A percentile compares a stretch with the other conserved stretches of the same genome.
These are phyloP conservation scores for Anastrepha ludens DNA, from an alignment of 1,140 invertebrate species.

Conservation along the genomic window DNA sequence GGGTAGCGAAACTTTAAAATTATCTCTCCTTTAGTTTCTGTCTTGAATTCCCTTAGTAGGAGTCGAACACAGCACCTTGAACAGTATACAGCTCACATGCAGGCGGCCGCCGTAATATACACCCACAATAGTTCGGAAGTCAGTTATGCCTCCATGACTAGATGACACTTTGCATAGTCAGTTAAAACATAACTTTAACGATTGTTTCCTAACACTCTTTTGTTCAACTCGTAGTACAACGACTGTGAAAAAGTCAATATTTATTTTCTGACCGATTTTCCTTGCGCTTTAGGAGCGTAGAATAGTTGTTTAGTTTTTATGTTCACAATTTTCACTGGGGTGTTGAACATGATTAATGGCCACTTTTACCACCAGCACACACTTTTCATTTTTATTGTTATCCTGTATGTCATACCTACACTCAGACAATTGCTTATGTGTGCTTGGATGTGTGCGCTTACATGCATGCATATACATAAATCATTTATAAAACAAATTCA, in stretches of 20 bases:
- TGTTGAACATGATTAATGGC: constrained; percentile 20
- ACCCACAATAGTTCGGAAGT: no score
- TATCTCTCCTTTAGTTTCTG: no score
- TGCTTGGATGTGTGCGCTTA: not conserved
- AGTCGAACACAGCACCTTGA: no score
- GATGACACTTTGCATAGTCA: no score
- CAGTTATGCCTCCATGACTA: no score
- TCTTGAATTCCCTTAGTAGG: no score
- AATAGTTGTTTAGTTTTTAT: not conserved
- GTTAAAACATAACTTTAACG: no score
- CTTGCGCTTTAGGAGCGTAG: not conserved
- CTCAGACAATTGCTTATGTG: not conserved
- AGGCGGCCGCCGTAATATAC: no score
- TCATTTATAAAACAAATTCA: constrained; percentile 6
- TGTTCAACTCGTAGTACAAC: not conserved
- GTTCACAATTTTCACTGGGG: not conserved
- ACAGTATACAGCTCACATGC: no score
- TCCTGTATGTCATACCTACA: not conserved
- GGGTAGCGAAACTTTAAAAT: no score
- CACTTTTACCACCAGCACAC: constrained; percentile 26
- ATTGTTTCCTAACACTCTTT: no score
- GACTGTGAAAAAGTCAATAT: not conserved
- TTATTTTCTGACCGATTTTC: not conserved
- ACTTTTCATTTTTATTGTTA: constrained; percentile 4
- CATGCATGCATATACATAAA: not conserved